Conservation (phyloP, 2,888 invertebrate genomes). For the Idaea aversata region DNA sequence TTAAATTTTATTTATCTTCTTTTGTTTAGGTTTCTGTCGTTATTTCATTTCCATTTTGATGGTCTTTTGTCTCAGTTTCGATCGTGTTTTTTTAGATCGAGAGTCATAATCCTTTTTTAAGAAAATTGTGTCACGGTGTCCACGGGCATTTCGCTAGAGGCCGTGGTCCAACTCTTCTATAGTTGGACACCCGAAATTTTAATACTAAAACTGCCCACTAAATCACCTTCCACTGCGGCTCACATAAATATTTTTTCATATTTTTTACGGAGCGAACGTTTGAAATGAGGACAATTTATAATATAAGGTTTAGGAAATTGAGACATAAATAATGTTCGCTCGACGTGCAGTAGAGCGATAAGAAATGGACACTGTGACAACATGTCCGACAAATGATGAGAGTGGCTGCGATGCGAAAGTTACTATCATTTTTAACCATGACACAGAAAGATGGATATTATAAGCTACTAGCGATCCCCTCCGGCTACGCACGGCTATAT, state of each 20-base stretch:
- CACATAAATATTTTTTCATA: background rate
- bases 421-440: background rate
- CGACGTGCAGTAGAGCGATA: constrained; percentile 26
- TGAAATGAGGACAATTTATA: constrained; percentile 14
- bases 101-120: too few relatives aligned
- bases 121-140: too few relatives aligned
- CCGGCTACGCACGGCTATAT: too few relatives aligned
- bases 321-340: constrained; percentile 35
- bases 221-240: background rate
- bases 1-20: too few relatives aligned
- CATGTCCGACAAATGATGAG: background rate
- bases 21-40: too few relatives aligned
- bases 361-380: constrained; percentile 25
- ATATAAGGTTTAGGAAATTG: constrained; percentile 44
- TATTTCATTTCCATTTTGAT: too few relatives aligned
- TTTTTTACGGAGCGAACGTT: background rate
- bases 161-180: too few relatives aligned
- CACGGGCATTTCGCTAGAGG: too few relatives aligned
- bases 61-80: too few relatives aligned
- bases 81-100: too few relatives aligned
- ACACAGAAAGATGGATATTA: constrained; percentile 23
- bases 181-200: background rate
- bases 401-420: background rate
- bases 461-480: too few relatives aligned
- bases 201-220: background rate